Evolutionary conservation across 2,888 invertebrate species (phyloP).

Genomic region (Leptinotarsa juncta): DNA sequence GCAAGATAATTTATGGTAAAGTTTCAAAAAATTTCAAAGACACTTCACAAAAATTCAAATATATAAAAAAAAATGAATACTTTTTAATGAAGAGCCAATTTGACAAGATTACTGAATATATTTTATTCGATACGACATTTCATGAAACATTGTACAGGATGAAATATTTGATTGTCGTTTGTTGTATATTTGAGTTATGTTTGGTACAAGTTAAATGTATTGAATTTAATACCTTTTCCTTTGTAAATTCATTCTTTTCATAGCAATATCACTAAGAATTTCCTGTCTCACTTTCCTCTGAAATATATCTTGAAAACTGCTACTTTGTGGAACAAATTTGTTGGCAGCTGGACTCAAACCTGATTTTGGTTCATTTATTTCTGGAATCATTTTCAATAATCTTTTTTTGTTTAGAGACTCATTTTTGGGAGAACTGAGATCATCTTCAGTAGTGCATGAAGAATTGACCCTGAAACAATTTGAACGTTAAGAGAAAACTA

Average conservation of each 20-base stretch:
- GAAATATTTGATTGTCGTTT: too few species aligned
- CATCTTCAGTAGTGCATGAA: not conserved
- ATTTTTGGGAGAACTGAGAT: not conserved
- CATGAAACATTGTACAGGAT: too few species aligned
- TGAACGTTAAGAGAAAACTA: too few species aligned
- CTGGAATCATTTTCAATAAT: not conserved
- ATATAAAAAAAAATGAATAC: too few species aligned
- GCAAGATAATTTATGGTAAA: too few species aligned
- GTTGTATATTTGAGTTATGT: too few species aligned
- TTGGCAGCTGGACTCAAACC: not conserved
- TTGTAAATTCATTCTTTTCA: not conserved
- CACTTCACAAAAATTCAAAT: too few species aligned
- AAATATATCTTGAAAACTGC: not conserved
- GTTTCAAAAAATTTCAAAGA: too few species aligned
- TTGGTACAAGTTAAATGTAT: too few species aligned
- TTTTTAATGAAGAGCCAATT: too few species aligned
- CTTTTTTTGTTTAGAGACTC: not conserved
- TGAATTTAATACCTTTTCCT: not conserved
- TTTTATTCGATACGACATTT: too few species aligned
- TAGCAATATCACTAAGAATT: not conserved
- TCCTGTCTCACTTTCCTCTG: constrained; percentile 6
- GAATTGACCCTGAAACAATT: not conserved
- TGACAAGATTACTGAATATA: too few species aligned
- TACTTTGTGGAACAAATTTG: not conserved
- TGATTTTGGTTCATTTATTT: not conserved